Conservation (phyloP, 92 coral and sea anemone species). For the Paramuricea clavata region DNA sequence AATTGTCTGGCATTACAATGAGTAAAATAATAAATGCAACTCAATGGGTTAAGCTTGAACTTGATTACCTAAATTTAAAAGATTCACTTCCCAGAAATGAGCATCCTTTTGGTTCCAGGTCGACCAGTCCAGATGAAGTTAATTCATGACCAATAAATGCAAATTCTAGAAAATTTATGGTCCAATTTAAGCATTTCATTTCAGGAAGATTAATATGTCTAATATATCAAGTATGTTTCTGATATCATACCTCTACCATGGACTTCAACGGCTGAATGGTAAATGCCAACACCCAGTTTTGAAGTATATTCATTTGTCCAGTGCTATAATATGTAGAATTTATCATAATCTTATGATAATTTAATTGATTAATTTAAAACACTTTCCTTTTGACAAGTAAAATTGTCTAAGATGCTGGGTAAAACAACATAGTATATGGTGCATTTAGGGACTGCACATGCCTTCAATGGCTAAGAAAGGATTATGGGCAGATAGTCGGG, state of each 20-base stretch:
- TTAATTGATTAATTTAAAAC: too few species aligned
- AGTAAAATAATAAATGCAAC: too few species aligned
- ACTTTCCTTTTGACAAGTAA: neutral
- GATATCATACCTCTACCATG: conserved; percentile 85
- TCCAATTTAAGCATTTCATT: neutral
- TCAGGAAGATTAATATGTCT: neutral
- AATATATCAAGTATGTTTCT: neutral
- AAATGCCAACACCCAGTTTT: conserved; percentile 93
- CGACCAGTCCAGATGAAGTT: conserved; percentile 91
- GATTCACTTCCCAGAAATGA: conserved; percentile 84
- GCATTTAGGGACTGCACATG: too few species aligned
- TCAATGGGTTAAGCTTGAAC: neutral
- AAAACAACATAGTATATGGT: neutral
- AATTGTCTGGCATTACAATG: too few species aligned
- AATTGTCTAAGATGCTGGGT: too few species aligned
- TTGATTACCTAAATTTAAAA: conserved; percentile 86
- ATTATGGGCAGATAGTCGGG: too few species aligned
- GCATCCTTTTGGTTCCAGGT: conserved; percentile 81
- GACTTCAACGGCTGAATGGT: conserved; percentile 92
- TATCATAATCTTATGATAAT: neutral
- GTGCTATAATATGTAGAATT: conserved; percentile 57
- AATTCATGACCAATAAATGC: conserved; percentile 98
- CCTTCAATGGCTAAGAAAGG: too few species aligned
- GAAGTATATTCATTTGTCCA: conserved; percentile 96
- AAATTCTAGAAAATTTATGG: conserved; percentile 67